phyloP scores from a whole-genome alignment of 1,140 invertebrate genomes.

The Lasaia peninsularis region DNA sequence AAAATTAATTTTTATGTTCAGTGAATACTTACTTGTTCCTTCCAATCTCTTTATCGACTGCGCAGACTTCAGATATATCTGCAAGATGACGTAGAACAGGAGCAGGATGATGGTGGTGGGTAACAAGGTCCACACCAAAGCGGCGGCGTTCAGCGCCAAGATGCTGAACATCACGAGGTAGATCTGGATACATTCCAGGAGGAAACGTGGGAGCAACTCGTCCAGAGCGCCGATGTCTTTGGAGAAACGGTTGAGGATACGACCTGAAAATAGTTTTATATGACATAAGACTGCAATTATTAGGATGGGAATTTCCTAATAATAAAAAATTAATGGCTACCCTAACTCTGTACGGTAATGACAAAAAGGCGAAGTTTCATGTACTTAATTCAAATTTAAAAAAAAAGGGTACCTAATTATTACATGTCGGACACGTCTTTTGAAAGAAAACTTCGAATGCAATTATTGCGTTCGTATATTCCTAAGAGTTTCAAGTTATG shows the following conservation, averaged over 20 bases:
- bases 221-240: constrained; percentile 89
- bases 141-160: constrained; percentile 83
- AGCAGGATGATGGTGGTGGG: constrained; percentile 83
- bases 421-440: no score
- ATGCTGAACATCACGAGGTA: constrained; percentile 81
- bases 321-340: no score
- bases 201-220: constrained; percentile 88
- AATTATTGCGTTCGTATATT: no score
- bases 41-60: constrained; percentile 92
- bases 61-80: constrained; percentile 89
- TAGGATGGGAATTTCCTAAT: no score
- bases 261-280: constrained; percentile 70
- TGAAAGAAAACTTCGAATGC: no score
- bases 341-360: no score
- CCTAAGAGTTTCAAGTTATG: no score
- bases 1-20: no score
- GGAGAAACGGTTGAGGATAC: constrained; percentile 85
- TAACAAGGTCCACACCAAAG: constrained; percentile 85
- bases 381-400: no score
- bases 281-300: no score
- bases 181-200: constrained; percentile 88
- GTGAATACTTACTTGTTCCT: constrained; percentile 81
- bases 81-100: constrained; percentile 85
- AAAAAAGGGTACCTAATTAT: no score
- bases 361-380: no score